Percentiles rank a stretch among this genome's conserved stretches.
phyloP scores from a whole-genome alignment of 2,797 vertebrate species.

The Helicolenus hilgendorfi region DNA sequence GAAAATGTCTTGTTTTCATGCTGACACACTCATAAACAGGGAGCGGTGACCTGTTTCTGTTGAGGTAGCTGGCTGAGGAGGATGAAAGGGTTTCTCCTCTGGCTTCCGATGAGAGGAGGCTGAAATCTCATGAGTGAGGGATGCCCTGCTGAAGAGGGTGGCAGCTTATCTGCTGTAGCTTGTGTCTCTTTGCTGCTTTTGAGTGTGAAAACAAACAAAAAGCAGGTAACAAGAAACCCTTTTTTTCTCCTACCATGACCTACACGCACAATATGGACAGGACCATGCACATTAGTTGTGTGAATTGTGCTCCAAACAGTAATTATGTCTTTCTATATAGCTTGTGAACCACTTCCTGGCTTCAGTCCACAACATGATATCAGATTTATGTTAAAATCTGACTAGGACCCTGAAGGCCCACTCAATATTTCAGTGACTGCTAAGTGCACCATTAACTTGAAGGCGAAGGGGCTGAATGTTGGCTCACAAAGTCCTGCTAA shows the following conservation, averaged over 20 bases:
- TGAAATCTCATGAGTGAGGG: slow-evolving; percentile 36
- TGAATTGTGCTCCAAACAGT: background rate
- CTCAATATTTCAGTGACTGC: slow-evolving; percentile 52
- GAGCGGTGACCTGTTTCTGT: slow-evolving; percentile 25
- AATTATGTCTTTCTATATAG: background rate
- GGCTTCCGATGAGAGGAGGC: slow-evolving; percentile 24
- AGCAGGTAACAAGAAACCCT: background rate
- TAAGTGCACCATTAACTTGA: slow-evolving; percentile 67
- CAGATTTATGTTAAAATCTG: slow-evolving; percentile 44
- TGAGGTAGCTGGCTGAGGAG: slow-evolving; percentile 32
- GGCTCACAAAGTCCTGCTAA: slow-evolving; percentile 30
- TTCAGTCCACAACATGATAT: slow-evolving; percentile 16
- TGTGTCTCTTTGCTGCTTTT: background rate
- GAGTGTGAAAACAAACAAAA: slow-evolving; percentile 10
- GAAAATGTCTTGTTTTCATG: slow-evolving; percentile 35
- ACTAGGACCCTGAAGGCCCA: slow-evolving; percentile 1
- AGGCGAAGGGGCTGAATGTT: slow-evolving; percentile 21
- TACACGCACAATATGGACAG: background rate
- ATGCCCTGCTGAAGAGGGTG: slow-evolving; percentile 10
- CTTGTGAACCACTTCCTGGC: background rate
- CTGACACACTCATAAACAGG: slow-evolving; percentile 16
- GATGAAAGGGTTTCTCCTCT: slow-evolving; percentile 9
- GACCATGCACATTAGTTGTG: background rate
- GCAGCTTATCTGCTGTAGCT: background rate
- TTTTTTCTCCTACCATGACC: background rate